Evolutionary conservation across 2,888 invertebrate genomes (phyloP).

Genomic region (Catotricha subobsoleta): DNA sequence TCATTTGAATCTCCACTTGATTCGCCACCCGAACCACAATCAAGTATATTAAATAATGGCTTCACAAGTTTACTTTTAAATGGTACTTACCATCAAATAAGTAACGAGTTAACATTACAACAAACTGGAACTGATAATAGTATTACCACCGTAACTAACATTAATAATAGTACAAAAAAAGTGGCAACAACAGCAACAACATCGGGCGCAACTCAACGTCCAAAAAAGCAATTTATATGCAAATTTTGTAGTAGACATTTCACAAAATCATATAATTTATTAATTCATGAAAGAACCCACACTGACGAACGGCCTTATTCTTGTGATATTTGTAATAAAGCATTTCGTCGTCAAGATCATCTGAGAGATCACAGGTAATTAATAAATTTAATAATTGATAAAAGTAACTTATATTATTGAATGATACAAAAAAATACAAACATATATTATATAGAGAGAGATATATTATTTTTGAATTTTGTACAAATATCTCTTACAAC

Average conservation of each 20-base stretch:
- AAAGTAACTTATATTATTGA: too few relatives aligned
- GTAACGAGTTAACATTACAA: conserved; percentile 24
- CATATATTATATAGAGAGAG: too few relatives aligned
- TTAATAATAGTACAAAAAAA: conserved; percentile 21
- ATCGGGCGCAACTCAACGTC: conserved; percentile 31
- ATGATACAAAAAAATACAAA: too few relatives aligned
- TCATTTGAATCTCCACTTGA: conserved; percentile 36
- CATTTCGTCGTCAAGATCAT: conserved; percentile 92
- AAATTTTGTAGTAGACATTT: conserved; percentile 95
- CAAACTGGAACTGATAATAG: not conserved
- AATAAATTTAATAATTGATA: too few relatives aligned
- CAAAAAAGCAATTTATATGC: conserved; percentile 97
- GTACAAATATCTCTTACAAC: too few relatives aligned
- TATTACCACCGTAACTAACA: conserved; percentile 23
- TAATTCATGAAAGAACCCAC: conserved; percentile 95
- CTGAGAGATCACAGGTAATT: conserved; percentile 79
- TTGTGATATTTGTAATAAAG: conserved; percentile 95
- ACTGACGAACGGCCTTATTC: conserved; percentile 95
- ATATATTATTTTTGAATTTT: too few relatives aligned
- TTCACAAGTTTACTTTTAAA: conserved; percentile 54
- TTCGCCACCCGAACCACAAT: conserved; percentile 31
- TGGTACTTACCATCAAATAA: conserved; percentile 42
- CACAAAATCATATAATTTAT: conserved; percentile 86
- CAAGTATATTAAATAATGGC: conserved; percentile 42
- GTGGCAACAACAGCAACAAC: conserved; percentile 15